Conservation (phyloP, 2,797 vertebrate species). For the Nyctalus aviator region DNA sequence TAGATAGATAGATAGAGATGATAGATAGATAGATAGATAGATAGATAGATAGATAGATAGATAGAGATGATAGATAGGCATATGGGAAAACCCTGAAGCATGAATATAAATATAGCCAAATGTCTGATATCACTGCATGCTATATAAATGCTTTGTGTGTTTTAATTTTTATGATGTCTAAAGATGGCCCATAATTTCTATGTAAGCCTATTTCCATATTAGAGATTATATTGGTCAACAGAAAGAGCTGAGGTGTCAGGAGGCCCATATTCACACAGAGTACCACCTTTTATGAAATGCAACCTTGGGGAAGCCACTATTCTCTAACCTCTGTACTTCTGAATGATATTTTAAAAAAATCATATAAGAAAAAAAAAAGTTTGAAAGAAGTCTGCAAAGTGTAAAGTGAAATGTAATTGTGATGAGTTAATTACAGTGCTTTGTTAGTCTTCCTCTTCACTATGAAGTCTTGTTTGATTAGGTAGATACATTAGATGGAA, state of each 20-base stretch:
- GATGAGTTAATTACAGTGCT: background rate
- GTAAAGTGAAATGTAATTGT: background rate
- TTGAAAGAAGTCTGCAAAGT: constrained; percentile 23
- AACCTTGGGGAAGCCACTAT: background rate
- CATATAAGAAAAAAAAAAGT: background rate
- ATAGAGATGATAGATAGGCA: too few relatives aligned
- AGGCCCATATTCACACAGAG: background rate
- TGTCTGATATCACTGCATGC: background rate
- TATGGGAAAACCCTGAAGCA: background rate
- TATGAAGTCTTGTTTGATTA: constrained; percentile 41
- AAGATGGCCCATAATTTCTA: background rate
- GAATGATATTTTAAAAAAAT: constrained; percentile 3
- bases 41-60: background rate
- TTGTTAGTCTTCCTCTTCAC: constrained; percentile 12
- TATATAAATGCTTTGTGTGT: background rate
- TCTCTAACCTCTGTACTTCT: background rate
- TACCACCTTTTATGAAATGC: background rate
- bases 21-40: background rate
- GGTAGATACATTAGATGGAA: constrained; percentile 1
- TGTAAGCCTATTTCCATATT: background rate
- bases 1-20: too few relatives aligned
- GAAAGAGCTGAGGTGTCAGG: background rate
- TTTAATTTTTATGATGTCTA: constrained; percentile 12
- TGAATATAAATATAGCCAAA: background rate
- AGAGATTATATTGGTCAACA: background rate